These are phyloP conservation scores for Gymnorhina tibicen DNA, from an alignment of 2,113 vertebrate species.

Conservation along the genomic window DNA sequence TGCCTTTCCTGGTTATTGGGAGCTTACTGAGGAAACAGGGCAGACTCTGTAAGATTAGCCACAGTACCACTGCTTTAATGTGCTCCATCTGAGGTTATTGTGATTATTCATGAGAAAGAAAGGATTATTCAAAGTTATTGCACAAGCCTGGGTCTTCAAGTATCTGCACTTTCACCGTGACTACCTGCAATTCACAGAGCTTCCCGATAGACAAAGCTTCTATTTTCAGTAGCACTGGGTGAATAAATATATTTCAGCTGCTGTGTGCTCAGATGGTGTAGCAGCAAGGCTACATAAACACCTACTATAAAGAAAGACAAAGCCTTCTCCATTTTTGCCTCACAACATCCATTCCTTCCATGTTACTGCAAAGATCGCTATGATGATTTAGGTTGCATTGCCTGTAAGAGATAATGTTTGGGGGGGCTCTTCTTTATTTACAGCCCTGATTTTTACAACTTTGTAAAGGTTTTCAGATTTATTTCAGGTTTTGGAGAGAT, in stretches of 20 bases:
- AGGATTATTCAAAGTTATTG: background rate
- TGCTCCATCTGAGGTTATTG: background rate
- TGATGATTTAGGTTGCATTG: background rate
- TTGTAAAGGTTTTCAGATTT: background rate
- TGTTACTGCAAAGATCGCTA: background rate
- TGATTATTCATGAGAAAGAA: background rate
- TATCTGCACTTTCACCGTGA: background rate
- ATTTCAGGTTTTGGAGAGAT: background rate
- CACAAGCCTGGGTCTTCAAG: background rate
- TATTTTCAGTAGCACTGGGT: background rate
- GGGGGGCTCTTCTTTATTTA: background rate
- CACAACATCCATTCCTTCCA: background rate
- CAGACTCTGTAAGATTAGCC: background rate
- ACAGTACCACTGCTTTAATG: background rate
- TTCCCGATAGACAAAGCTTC: background rate
- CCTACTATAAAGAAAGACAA: background rate
- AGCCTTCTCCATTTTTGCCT: background rate
- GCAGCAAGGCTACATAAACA: background rate
- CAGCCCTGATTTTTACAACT: background rate
- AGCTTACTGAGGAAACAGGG: background rate
- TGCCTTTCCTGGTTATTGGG: background rate
- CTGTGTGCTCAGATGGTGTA: background rate
- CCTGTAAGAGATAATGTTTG: background rate
- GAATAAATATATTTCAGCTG: background rate
- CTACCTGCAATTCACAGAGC: background rate